These are phyloP conservation scores for Empidonax traillii DNA, from an alignment of 2,113 vertebrate genomes.

Conservation along the genomic window DNA sequence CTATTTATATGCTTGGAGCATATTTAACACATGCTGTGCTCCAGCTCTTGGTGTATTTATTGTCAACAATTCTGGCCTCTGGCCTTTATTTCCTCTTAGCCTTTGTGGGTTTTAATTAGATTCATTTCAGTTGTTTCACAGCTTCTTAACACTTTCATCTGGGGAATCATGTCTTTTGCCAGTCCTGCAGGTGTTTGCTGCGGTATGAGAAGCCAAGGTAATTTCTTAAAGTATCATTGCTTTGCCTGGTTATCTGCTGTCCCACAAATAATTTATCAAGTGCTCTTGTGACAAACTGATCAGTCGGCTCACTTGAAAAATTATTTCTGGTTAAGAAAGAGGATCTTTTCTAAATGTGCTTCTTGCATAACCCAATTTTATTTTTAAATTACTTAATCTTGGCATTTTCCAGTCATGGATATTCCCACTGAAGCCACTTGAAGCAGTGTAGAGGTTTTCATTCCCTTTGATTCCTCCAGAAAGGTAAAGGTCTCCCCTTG, in stretches of 20 bases:
- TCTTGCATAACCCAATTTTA: background rate
- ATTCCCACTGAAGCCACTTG: background rate
- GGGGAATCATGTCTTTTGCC: background rate
- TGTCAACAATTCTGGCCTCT: background rate
- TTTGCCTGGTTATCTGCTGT: background rate
- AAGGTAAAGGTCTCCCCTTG: background rate
- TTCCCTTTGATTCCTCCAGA: background rate
- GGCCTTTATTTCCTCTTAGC: background rate
- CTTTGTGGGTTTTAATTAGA: constrained; percentile 15
- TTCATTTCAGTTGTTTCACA: background rate
- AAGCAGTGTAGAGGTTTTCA: background rate
- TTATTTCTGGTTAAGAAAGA: background rate
- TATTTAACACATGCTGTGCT: background rate
- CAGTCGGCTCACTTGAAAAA: background rate
- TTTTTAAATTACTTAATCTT: background rate
- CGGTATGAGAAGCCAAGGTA: background rate
- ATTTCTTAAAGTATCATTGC: background rate
- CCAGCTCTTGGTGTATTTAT: background rate
- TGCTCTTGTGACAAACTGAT: background rate
- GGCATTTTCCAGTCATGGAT: background rate
- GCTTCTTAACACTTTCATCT: background rate
- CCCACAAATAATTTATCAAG: background rate
- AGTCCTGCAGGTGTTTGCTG: background rate
- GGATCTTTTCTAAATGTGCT: background rate
- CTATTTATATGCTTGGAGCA: accelerated